Conservation (phyloP, 2,797 vertebrate species). For the Sarcoramphus papa region DNA sequence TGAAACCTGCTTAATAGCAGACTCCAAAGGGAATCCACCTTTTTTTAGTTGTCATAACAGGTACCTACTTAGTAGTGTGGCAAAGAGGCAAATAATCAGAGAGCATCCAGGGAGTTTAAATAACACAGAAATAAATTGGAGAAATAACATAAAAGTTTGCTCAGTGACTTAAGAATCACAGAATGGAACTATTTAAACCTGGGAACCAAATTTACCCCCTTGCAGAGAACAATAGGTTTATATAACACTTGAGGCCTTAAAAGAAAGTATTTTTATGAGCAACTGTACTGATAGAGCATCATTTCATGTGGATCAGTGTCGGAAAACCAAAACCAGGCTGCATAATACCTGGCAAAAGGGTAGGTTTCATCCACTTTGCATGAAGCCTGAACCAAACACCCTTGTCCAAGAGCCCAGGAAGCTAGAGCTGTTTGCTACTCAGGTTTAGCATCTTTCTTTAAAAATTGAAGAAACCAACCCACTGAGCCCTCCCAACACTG, state of each 20-base stretch:
- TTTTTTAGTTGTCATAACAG: slow-evolving; percentile 46
- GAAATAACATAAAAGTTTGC: neutral
- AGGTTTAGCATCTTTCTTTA: neutral
- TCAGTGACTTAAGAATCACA: neutral
- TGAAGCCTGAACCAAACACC: neutral
- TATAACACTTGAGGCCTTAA: neutral
- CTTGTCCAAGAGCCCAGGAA: neutral
- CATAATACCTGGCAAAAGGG: neutral
- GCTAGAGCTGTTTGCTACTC: neutral
- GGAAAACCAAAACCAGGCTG: neutral
- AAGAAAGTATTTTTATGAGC: neutral
- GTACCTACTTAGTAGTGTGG: neutral
- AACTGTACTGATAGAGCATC: neutral
- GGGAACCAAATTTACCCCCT: neutral
- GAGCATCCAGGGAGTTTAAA: slow-evolving; percentile 7
- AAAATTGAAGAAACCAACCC: neutral
- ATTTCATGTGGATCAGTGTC: neutral
- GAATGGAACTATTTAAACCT: neutral
- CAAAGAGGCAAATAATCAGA: slow-evolving; percentile 9
- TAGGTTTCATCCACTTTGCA: neutral
- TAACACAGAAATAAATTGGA: neutral
- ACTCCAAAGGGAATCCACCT: slow-evolving; percentile 49
- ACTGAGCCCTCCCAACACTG: neutral
- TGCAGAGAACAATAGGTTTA: neutral
- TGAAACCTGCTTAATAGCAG: slow-evolving; percentile 48